Evolutionary conservation across 2,888 invertebrate genomes (phyloP).

Genomic region (Oeneis ivallda): DNA sequence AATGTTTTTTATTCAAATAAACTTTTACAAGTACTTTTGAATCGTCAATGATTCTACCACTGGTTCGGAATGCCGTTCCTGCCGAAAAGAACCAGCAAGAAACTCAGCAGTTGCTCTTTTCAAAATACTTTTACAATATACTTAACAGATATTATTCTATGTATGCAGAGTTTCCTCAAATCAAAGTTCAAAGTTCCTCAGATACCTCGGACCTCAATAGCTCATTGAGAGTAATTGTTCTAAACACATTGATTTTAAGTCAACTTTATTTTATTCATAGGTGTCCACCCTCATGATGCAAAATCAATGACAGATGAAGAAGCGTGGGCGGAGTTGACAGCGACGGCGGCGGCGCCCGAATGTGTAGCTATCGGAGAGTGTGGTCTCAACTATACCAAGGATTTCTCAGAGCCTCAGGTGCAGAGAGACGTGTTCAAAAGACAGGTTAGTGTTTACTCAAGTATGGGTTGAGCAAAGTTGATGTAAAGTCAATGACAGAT

Average conservation of each 20-base stretch:
- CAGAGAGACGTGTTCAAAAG: constrained; percentile 94
- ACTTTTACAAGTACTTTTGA: too few species aligned
- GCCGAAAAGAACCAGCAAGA: too few species aligned
- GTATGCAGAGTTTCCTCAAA: too few species aligned
- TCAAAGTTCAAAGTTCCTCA: too few species aligned
- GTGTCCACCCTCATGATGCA: constrained; percentile 96
- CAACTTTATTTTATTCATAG: constrained; percentile 57
- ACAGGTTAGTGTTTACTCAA: constrained; percentile 81
- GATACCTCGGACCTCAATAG: too few species aligned
- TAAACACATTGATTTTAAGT: not conserved
- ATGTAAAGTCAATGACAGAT: constrained; percentile 83
- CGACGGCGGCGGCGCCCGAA: constrained; percentile 90
- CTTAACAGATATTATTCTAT: too few species aligned
- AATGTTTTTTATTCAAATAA: too few species aligned
- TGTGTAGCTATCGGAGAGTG: constrained; percentile 97
- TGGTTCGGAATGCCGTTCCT: too few species aligned
- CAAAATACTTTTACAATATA: too few species aligned
- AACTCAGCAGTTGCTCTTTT: too few species aligned
- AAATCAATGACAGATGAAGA: constrained; percentile 90
- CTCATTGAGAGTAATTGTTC: too few species aligned
- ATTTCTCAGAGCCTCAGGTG: constrained; percentile 94
- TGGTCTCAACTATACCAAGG: constrained; percentile 96
- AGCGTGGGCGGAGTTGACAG: constrained; percentile 89
- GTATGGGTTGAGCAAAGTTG: not conserved
- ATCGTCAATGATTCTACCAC: too few species aligned